A percentile compares a stretch with the other conserved stretches of the same genome.
Evolutionary conservation across 1,140 invertebrate genomes (phyloP).

Genomic region (Drosophila neocordata): DNA sequence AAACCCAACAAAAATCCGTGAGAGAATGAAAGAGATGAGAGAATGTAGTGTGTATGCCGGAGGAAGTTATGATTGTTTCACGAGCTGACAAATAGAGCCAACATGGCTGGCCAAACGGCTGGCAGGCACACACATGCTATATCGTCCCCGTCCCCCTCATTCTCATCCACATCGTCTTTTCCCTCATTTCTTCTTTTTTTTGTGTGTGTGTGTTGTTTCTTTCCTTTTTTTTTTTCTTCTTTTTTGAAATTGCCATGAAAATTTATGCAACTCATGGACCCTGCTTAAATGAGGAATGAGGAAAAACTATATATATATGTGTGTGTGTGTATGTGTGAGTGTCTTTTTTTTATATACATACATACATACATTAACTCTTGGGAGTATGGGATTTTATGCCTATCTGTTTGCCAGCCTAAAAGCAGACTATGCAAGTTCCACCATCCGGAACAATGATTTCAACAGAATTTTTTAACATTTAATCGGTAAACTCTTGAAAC

Average conservation of each 20-base stretch:
- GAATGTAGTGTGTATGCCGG: constrained; percentile 12
- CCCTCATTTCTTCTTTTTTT: not conserved
- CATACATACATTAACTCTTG: constrained; percentile 1
- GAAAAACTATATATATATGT: not conserved
- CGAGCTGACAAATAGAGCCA: constrained; percentile 75
- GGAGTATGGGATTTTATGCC: not conserved
- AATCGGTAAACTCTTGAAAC: too few relatives aligned
- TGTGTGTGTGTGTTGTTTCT: not conserved
- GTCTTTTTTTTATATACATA: not conserved
- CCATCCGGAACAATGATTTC: too few relatives aligned
- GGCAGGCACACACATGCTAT: not conserved
- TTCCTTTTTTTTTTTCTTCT: not conserved
- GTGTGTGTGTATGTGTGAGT: too few relatives aligned
- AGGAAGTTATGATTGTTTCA: constrained; percentile 76
- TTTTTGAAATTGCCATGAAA: constrained; percentile 9
- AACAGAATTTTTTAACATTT: too few relatives aligned
- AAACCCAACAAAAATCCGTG: constrained; percentile 8
- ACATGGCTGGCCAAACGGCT: constrained; percentile 36
- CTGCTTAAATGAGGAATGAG: constrained; percentile 16
- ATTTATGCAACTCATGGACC: constrained; percentile 17
- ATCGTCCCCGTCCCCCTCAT: not conserved
- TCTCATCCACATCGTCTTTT: not conserved
- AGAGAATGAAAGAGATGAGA: constrained; percentile 28
- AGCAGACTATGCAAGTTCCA: not conserved
- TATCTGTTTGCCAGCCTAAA: not conserved